Percentiles rank a stretch among this genome's conserved stretches.
phyloP scores from a whole-genome alignment of 2,888 invertebrate genomes.

The Hemicrepidius hirtus region DNA sequence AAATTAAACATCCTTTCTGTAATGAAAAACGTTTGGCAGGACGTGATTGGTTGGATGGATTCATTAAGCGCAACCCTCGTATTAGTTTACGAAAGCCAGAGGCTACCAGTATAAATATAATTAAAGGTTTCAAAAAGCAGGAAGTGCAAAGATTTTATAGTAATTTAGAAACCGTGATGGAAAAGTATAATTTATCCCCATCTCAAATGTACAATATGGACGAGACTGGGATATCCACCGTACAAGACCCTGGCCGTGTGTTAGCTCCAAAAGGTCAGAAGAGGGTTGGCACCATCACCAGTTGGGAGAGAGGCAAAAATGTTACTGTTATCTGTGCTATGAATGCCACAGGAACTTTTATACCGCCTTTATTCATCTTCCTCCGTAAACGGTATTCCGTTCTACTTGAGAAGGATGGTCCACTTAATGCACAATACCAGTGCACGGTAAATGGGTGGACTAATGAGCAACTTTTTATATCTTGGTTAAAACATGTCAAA shows the following conservation, averaged over 20 bases:
- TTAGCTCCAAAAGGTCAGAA: neutral
- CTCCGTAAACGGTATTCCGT: neutral
- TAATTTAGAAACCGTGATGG: neutral
- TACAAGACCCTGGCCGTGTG: neutral
- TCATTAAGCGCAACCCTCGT: neutral
- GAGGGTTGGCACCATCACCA: neutral
- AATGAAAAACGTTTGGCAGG: neutral
- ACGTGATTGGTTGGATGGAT: neutral
- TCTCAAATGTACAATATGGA: no score
- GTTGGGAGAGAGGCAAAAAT: constrained; percentile 12
- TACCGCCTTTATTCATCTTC: constrained; percentile 19
- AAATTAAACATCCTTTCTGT: neutral
- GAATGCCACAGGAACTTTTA: constrained; percentile 9
- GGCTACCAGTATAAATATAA: constrained; percentile 2
- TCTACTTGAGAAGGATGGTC: neutral
- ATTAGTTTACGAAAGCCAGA: constrained; percentile 5
- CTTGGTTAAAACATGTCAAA: neutral
- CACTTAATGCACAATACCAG: neutral
- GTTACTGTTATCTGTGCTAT: constrained; percentile 15
- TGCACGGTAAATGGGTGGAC: constrained; percentile 7
- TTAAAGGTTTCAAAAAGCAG: neutral
- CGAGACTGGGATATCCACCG: no score
- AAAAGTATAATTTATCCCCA: neutral
- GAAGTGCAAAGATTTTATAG: neutral
- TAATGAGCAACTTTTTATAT: neutral